phyloP scores from a whole-genome alignment of 2,797 vertebrate genomes.

The Gymnoscopelus microlampas region DNA sequence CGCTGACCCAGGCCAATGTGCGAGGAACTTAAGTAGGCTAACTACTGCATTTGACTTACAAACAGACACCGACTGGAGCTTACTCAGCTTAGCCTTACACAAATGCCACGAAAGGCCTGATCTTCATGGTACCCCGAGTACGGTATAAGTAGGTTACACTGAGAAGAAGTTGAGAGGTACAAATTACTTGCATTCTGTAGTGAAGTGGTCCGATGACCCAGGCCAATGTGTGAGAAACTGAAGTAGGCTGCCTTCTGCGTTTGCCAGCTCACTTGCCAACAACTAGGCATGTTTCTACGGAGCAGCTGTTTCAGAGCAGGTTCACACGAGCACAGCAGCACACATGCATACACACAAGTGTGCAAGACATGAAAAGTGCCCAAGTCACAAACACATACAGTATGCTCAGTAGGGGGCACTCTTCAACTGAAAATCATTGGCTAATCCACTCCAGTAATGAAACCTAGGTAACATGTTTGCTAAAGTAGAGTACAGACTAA shows the following conservation, averaged over 20 bases:
- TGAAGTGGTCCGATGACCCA: constrained; percentile 55
- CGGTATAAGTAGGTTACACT: background rate
- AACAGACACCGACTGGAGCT: constrained; percentile 4
- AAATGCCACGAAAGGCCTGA: background rate
- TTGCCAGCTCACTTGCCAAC: constrained; percentile 68
- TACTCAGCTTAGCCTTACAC: background rate
- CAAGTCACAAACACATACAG: background rate
- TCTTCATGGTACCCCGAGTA: constrained; percentile 7
- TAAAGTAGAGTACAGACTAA: background rate
- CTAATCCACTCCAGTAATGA: too few species aligned
- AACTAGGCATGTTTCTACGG: constrained; percentile 50
- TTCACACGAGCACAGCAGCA: constrained; percentile 22
- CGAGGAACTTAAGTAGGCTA: constrained; percentile 72
- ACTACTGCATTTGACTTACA: constrained; percentile 6
- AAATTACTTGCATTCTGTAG: constrained; percentile 54
- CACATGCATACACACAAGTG: background rate
- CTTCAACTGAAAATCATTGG: background rate
- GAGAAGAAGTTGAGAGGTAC: constrained; percentile 34
- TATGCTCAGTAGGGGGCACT: background rate
- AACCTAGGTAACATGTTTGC: too few species aligned
- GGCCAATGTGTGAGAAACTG: constrained; percentile 74
- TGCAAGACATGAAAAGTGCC: background rate
- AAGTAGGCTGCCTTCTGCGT: constrained; percentile 58
- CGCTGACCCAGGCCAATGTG: constrained; percentile 63
- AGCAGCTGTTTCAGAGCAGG: constrained; percentile 68